Evolutionary conservation across 2,888 invertebrate genomes (phyloP).

Genomic region (Lepidocyrtoides sp.): DNA sequence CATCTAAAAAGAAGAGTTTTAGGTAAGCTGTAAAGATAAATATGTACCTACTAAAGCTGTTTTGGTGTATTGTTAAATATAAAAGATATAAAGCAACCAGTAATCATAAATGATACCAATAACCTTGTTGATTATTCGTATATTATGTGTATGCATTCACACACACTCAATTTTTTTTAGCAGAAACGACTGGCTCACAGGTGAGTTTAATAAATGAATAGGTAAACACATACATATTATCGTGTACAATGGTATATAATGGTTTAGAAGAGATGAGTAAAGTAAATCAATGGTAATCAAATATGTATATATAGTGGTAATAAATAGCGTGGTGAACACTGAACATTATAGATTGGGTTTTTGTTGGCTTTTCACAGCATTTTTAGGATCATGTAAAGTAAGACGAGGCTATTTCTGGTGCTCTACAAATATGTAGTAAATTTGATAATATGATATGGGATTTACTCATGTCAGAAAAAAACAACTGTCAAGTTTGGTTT

Average conservation of each 20-base stretch:
- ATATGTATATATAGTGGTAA: neutral
- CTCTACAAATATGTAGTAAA: neutral
- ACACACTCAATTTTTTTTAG: slow-evolving; percentile 31
- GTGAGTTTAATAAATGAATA: neutral
- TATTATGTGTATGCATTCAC: slow-evolving; percentile 9
- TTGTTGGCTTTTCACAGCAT: neutral
- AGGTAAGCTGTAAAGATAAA: neutral
- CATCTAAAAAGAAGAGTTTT: slow-evolving; percentile 28
- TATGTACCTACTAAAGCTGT: neutral
- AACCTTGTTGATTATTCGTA: slow-evolving; percentile 13
- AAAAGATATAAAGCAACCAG: slow-evolving; percentile 1
- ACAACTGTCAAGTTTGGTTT: neutral
- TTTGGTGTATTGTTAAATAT: neutral
- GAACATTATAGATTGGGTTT: neutral
- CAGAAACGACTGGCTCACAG: slow-evolving; percentile 4
- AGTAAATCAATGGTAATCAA: neutral
- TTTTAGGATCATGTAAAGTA: neutral
- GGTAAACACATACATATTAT: too few species aligned
- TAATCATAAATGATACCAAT: slow-evolving; percentile 10
- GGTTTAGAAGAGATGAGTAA: neutral
- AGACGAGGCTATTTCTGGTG: neutral
- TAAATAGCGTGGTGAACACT: neutral
- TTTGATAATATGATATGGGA: neutral
- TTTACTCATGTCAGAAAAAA: too few species aligned
- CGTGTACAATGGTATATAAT: too few species aligned